These are phyloP conservation scores for Globicephala melas DNA, from an alignment of 2,113 vertebrate genomes.

Conservation along the genomic window DNA sequence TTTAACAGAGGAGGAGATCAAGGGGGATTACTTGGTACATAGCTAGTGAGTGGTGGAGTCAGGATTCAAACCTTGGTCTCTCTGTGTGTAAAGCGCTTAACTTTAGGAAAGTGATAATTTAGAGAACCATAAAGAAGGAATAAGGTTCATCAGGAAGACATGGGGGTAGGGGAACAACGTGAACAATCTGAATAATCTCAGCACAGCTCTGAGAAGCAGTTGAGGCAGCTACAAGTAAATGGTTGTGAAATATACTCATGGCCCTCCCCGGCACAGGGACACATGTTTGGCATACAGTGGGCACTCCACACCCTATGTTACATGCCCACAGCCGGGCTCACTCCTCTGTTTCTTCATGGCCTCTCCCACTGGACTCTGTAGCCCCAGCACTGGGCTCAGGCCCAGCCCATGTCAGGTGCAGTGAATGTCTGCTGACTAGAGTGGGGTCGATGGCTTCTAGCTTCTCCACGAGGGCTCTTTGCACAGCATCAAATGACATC, in stretches of 20 bases:
- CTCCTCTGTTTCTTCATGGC: neutral
- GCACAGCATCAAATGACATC: neutral
- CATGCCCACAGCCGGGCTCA: neutral
- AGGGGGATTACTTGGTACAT: neutral
- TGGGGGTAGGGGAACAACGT: accelerated
- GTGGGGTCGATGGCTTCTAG: neutral
- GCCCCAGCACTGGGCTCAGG: neutral
- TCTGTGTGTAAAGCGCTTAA: neutral
- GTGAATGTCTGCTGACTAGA: neutral
- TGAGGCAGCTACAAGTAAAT: neutral
- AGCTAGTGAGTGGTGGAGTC: neutral
- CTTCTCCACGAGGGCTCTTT: neutral
- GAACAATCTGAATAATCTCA: neutral
- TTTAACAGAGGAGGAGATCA: neutral
- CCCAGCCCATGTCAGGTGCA: neutral
- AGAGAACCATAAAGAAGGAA: neutral
- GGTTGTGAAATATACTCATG: neutral
- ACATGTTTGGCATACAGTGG: neutral
- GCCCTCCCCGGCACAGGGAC: neutral
- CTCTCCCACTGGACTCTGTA: neutral
- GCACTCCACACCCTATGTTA: neutral
- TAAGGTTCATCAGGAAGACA: neutral
- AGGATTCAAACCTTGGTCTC: neutral
- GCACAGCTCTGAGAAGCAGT: neutral
- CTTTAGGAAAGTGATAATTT: neutral